Evolutionary conservation across 2,888 invertebrate genomes (phyloP).

Genomic region (Volucella zonaria): DNA sequence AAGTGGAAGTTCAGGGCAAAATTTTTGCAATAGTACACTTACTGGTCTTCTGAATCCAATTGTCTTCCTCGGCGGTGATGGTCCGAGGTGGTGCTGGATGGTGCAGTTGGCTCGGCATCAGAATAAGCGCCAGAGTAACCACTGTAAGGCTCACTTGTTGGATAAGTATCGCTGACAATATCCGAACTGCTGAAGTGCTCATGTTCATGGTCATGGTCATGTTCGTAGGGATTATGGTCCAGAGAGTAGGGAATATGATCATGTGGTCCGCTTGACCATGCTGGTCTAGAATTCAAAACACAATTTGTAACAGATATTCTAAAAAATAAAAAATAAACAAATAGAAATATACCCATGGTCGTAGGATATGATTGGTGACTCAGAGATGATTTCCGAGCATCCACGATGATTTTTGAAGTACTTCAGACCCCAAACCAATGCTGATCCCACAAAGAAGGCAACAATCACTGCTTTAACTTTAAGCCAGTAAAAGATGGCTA

Average conservation of each 20-base stretch:
- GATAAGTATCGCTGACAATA: constrained; percentile 73
- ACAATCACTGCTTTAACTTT: constrained; percentile 81
- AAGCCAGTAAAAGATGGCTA: constrained; percentile 81
- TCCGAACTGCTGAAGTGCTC: constrained; percentile 77
- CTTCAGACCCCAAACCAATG: constrained; percentile 79
- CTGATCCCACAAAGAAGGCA: constrained; percentile 81
- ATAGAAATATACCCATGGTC: constrained; percentile 80
- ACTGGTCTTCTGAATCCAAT: constrained; percentile 79
- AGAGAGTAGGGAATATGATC: constrained; percentile 78
- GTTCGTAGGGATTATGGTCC: constrained; percentile 77
- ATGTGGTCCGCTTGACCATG: constrained; percentile 76
- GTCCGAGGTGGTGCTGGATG: constrained; percentile 41
- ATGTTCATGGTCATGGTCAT: constrained; percentile 79
- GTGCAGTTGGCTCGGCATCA: constrained; percentile 48
- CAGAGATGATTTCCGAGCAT: constrained; percentile 75
- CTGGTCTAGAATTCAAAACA: constrained; percentile 73
- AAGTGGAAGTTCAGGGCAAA: neutral
- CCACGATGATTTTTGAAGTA: constrained; percentile 78
- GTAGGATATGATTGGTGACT: constrained; percentile 76
- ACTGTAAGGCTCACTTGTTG: constrained; percentile 71
- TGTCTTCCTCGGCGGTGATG: constrained; percentile 74
- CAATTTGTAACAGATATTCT: neutral
- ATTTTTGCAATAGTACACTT: constrained; percentile 48
- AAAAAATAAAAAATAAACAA: neutral
- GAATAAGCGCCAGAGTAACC: constrained; percentile 65